These are phyloP conservation scores for Sebastes alutus DNA, from an alignment of 2,797 vertebrate species.

Conservation along the genomic window DNA sequence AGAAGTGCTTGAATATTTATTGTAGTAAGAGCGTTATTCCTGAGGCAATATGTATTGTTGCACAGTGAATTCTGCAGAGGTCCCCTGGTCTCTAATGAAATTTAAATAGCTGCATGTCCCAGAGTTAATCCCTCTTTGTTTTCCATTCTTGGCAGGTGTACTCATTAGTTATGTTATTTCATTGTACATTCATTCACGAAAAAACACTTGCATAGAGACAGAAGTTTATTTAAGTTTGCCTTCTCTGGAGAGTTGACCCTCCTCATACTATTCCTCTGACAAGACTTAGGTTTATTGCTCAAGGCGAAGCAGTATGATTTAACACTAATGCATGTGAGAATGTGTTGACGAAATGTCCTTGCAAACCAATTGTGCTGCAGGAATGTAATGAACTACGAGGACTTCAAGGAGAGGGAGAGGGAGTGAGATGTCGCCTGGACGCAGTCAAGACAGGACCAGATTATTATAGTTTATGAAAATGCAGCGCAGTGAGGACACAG, in stretches of 20 bases:
- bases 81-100: constrained; percentile 67
- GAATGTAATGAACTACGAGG: not conserved
- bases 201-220: constrained; percentile 25
- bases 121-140: constrained; percentile 38
- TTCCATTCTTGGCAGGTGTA: constrained; percentile 54
- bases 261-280: constrained; percentile 18
- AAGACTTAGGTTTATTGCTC: constrained; percentile 21
- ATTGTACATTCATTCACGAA: constrained; percentile 58
- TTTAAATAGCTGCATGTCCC: constrained; percentile 54
- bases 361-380: constrained; percentile 10
- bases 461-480: not conserved
- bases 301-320: constrained; percentile 26
- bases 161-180: constrained; percentile 59
- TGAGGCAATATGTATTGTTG: constrained; percentile 21
- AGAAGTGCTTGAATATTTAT: constrained; percentile 32
- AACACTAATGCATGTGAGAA: constrained; percentile 24
- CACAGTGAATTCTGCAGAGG: constrained; percentile 40
- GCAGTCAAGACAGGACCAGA: not conserved
- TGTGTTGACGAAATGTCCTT: constrained; percentile 25
- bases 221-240: constrained; percentile 58
- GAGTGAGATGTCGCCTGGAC: not conserved
- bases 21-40: constrained; percentile 33
- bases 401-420: not conserved
- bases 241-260: constrained; percentile 30
- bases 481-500: not conserved